Evolutionary conservation across 2,797 vertebrate genomes (phyloP).

Genomic region (Taeniopygia guttata): DNA sequence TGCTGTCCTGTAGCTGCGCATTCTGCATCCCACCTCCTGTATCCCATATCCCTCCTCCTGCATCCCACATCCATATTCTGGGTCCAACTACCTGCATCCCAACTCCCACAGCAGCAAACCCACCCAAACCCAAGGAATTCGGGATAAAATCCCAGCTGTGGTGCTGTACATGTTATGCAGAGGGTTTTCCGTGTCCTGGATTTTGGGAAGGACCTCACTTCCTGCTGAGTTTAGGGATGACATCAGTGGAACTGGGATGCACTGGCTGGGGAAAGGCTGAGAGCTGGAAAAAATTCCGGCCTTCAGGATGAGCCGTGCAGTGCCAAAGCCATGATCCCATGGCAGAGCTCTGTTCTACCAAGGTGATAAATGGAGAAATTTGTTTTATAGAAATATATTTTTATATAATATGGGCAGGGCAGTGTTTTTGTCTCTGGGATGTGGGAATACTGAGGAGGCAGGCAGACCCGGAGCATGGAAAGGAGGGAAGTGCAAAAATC

Average conservation of each 20-base stretch:
- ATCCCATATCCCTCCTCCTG: background rate
- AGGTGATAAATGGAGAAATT: too few species aligned
- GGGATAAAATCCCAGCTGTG: background rate
- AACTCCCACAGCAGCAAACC: background rate
- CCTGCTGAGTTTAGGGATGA: background rate
- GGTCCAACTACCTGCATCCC: background rate
- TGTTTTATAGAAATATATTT: background rate
- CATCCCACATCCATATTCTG: background rate
- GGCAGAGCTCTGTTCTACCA: background rate
- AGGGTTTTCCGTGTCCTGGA: rapidly evolving
- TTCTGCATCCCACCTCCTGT: background rate
- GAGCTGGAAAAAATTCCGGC: background rate
- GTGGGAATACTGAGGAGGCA: rapidly evolving
- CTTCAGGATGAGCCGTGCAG: rapidly evolving
- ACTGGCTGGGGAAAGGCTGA: background rate
- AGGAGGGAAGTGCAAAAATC: background rate
- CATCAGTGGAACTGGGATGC: rapidly evolving
- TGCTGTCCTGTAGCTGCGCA: rapidly evolving
- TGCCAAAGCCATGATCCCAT: background rate
- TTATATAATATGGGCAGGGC: background rate
- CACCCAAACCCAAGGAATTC: background rate
- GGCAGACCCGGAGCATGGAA: rapidly evolving
- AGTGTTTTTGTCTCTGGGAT: background rate
- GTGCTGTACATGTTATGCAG: rapidly evolving
- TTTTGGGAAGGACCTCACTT: background rate